Base-by-base conservation (phyloP, 2,113 vertebrate species). In the Sceloporus undulatus region DNA sequence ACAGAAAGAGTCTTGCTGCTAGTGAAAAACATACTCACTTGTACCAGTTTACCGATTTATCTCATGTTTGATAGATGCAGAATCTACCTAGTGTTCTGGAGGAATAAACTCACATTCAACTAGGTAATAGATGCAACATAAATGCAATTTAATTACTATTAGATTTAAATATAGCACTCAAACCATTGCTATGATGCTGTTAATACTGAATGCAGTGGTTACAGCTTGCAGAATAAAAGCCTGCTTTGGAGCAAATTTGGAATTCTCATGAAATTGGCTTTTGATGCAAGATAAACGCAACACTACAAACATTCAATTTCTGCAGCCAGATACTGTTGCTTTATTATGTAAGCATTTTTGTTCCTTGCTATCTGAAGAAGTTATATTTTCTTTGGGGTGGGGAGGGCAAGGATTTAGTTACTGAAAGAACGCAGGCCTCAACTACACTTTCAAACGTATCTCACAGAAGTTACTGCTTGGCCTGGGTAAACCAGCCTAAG, bases 161-260 rank as follows among this genome's bases (percentile, higher is more conserved):
- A 68, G 85, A 25, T 82, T 92, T 81, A 91, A 59, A 75, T 87
- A 79, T 54, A 84, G 62, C 92, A 48, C 85, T 80, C 89, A 91
- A 93, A 82, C 38, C 77, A 88, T 82, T 90, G 54, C 78, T 78
- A 80, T 87, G 88, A 82, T 84, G 78, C 27, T 85, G 59, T 90
- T 90, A 92, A 88, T 92, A 90, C 78, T 91, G 83, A 92, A 93
- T 84, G 87, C 65, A 84, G 52, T 54, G 52, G 34, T 82, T 93
- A 65, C 79, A 54, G 76, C 29, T 86, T 90, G 48, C 16, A 79
- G 85, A 86, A 65, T 82, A 52, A 81, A 85, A 79, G 0, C 25
- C 59, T 27, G 34, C 75, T 86, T 79, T 66, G 75, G 88, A 88
- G 2, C 0, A 68, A 79, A 48, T 94, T 88, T 76, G 85, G 88